Evolutionary conservation across 2,113 vertebrate genomes (phyloP).

Genomic region (Epinephelus fuscoguttatus): DNA sequence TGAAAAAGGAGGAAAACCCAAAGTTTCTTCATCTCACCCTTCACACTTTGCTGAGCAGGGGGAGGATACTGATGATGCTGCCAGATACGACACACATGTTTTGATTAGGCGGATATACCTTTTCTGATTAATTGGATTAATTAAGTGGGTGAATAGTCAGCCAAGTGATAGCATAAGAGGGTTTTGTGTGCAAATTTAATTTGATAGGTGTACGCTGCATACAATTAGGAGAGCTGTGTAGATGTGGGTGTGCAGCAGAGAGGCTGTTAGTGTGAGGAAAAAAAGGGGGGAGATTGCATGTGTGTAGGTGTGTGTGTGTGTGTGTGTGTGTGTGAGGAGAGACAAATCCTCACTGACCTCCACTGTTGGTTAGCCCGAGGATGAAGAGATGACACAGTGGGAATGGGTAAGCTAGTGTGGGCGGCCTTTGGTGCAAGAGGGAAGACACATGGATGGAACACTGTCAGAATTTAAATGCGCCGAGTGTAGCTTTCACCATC

Average conservation of each 20-base stretch:
- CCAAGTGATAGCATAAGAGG: constrained; percentile 45
- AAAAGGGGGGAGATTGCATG: not conserved
- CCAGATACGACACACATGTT: constrained; percentile 63
- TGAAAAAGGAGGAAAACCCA: constrained; percentile 40
- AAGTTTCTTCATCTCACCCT: constrained; percentile 58
- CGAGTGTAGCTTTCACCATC: constrained; percentile 37
- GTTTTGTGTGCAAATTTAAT: constrained; percentile 56
- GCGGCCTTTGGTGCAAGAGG: constrained; percentile 44
- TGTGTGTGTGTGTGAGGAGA: not conserved
- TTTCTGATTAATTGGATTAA: constrained; percentile 73
- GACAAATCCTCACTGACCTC: constrained; percentile 60
- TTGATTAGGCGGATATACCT: constrained; percentile 61
- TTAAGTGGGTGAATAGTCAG: constrained; percentile 66
- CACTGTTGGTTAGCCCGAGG: constrained; percentile 61
- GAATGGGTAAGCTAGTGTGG: constrained; percentile 61
- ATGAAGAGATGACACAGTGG: constrained; percentile 63
- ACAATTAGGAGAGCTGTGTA: constrained; percentile 23
- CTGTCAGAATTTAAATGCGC: constrained; percentile 41
- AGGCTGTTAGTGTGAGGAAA: constrained; percentile 10
- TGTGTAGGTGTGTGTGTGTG: constrained; percentile 28
- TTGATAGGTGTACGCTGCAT: constrained; percentile 52
- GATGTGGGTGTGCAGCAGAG: constrained; percentile 39
- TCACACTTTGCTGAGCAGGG: constrained; percentile 63
- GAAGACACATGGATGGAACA: constrained; percentile 43
- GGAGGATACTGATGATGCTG: constrained; percentile 57